Percentiles rank a stretch among this genome's conserved stretches.
phyloP scores from a whole-genome alignment of 2,888 invertebrate genomes.

The Meiosimyza platycephala region DNA sequence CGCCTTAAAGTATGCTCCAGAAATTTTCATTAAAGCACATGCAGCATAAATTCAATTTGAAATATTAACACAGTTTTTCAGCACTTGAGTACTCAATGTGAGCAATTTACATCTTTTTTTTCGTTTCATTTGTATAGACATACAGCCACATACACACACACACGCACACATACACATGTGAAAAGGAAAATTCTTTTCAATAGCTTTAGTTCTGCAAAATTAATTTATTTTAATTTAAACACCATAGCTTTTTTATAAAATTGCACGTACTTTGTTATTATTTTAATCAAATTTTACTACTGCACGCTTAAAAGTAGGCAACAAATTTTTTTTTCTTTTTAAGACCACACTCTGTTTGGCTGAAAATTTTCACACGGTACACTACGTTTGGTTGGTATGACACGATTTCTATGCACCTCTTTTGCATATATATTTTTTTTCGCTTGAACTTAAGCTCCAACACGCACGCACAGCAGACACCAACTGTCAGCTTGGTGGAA shows the following conservation, averaged over 20 bases:
- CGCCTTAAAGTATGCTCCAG: constrained; percentile 41
- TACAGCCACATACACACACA: constrained; percentile 20
- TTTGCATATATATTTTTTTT: too few relatives aligned
- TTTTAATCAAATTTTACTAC: constrained; percentile 6
- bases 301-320: constrained; percentile 35
- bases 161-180: constrained; percentile 5
- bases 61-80: constrained; percentile 24
- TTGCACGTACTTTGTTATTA: constrained; percentile 3
- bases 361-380: too few relatives aligned
- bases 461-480: constrained; percentile 26
- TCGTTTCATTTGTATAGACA: constrained; percentile 14
- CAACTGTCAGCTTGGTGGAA: constrained; percentile 22
- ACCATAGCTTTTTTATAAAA: constrained; percentile 2
- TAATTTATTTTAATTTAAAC: background rate
- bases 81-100: background rate
- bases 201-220: background rate
- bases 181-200: background rate
- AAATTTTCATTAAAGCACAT: constrained; percentile 32
- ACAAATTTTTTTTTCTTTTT: background rate
- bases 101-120: constrained; percentile 10
- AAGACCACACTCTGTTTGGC: too few relatives aligned
- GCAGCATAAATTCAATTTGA: constrained; percentile 15
- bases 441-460: background rate
- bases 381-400: too few relatives aligned
- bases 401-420: too few relatives aligned